Evolutionary conservation across 2,888 invertebrate genomes (phyloP).

Genomic region (Agonopterix subpropinquella): DNA sequence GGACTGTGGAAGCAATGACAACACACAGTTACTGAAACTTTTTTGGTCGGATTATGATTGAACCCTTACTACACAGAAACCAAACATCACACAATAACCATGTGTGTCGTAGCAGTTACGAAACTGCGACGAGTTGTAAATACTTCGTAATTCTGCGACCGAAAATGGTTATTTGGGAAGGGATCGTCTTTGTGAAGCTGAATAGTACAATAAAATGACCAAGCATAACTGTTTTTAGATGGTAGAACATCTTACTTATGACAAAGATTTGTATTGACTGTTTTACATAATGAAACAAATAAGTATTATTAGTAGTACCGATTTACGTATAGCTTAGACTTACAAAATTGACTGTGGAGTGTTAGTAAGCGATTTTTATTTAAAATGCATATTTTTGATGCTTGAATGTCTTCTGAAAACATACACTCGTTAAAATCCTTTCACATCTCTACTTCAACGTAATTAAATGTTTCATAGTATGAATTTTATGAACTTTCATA

Average conservation of each 20-base stretch:
- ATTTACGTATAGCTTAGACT: too few species aligned
- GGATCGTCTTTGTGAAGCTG: constrained; percentile 26
- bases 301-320: constrained; percentile 12
- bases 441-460: not conserved
- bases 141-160: too few species aligned
- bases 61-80: too few species aligned
- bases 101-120: too few species aligned
- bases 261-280: constrained; percentile 26
- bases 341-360: too few species aligned
- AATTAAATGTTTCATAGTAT: not conserved
- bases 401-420: not conserved
- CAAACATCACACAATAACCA: too few species aligned
- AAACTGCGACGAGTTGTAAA: too few species aligned
- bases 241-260: constrained; percentile 14
- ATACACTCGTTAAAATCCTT: not conserved
- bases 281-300: constrained; percentile 23
- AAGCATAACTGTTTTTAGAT: constrained; percentile 18
- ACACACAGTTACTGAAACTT: too few species aligned
- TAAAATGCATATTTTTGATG: not conserved
- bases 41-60: too few species aligned
- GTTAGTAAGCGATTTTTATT: too few species aligned
- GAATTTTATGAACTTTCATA: constrained; percentile 34
- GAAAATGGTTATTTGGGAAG: too few species aligned
- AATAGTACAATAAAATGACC: constrained; percentile 65
- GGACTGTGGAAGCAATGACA: too few species aligned